A percentile compares a stretch with the other conserved stretches of the same genome.
These are phyloP conservation scores for Phymanthus crucifer DNA, from an alignment of 92 coral and sea anemone species.

Conservation along the genomic window DNA sequence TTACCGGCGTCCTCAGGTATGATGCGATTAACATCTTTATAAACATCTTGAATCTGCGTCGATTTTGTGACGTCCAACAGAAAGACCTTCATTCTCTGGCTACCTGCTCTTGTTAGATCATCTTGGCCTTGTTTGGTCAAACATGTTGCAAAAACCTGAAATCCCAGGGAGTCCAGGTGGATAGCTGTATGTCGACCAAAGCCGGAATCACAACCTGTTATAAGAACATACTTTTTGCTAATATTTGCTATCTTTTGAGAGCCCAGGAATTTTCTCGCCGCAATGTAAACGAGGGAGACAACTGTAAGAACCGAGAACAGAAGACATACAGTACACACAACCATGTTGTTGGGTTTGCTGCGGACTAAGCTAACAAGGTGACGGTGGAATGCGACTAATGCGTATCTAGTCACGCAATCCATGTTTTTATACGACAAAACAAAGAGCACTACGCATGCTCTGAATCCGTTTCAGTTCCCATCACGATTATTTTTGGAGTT, in stretches of 20 bases:
- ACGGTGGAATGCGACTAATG: too few species aligned
- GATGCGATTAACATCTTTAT: not conserved
- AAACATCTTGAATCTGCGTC: not conserved
- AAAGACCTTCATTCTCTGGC: not conserved
- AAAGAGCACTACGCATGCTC: too few species aligned
- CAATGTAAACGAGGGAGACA: too few species aligned
- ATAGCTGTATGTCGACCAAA: slow-evolving; percentile 67
- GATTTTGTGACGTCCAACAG: not conserved
- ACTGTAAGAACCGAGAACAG: too few species aligned
- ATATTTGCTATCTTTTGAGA: slow-evolving; percentile 12
- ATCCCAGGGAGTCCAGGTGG: slow-evolving; percentile 43
- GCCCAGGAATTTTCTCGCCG: too few species aligned
- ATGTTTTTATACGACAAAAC: too few species aligned
- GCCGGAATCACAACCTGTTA: slow-evolving; percentile 83
- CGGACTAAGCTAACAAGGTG: too few species aligned
- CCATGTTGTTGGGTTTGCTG: too few species aligned
- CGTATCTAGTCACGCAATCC: too few species aligned
- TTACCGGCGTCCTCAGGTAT: not conserved
- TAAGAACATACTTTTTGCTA: slow-evolving; percentile 51
- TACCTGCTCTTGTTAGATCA: not conserved
- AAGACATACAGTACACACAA: too few species aligned
- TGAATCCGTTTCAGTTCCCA: too few species aligned
- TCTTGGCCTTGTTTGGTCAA: not conserved
- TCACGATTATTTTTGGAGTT: too few species aligned
- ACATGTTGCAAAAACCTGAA: not conserved